These are phyloP conservation scores for Nerophis ophidion DNA, from an alignment of 2,113 vertebrate species.

Conservation along the genomic window DNA sequence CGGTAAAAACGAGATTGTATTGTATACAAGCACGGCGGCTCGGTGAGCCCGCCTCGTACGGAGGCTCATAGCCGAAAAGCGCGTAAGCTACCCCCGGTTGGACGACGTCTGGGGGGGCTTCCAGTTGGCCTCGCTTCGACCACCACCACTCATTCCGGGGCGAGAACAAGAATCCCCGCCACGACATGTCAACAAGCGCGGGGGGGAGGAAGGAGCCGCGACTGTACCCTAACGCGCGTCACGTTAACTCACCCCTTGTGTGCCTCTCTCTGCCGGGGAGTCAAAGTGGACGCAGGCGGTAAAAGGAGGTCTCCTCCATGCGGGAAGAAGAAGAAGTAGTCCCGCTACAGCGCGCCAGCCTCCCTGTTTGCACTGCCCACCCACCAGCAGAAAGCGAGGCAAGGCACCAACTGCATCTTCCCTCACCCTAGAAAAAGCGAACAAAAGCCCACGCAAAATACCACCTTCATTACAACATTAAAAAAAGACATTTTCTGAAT, in stretches of 20 bases:
- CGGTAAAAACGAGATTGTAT: slow-evolving; percentile 18
- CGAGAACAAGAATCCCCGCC: slow-evolving; percentile 40
- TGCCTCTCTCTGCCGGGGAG: background rate
- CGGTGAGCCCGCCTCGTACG: background rate
- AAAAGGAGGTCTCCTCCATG: background rate
- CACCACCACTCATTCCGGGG: slow-evolving; percentile 28
- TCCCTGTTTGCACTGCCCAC: slow-evolving; percentile 43
- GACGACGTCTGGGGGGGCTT: background rate
- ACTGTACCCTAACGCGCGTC: background rate
- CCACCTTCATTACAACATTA: no score
- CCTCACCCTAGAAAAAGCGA: background rate
- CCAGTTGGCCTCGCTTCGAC: slow-evolving; percentile 4
- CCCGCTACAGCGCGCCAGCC: slow-evolving; percentile 21
- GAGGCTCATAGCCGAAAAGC: background rate
- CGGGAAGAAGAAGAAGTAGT: background rate
- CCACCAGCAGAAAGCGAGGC: slow-evolving; percentile 18
- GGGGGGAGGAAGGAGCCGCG: background rate
- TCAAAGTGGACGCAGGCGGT: background rate
- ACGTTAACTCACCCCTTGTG: slow-evolving; percentile 26
- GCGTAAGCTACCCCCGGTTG: background rate
- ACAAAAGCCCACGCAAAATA: background rate
- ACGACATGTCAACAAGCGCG: slow-evolving; percentile 40
- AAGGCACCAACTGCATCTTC: slow-evolving; percentile 28
- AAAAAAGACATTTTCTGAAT: background rate
- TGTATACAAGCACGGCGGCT: slow-evolving; percentile 17